These are phyloP conservation scores for Eupristina koningsbergeri DNA, from an alignment of 1,140 invertebrate species.

Conservation along the genomic window DNA sequence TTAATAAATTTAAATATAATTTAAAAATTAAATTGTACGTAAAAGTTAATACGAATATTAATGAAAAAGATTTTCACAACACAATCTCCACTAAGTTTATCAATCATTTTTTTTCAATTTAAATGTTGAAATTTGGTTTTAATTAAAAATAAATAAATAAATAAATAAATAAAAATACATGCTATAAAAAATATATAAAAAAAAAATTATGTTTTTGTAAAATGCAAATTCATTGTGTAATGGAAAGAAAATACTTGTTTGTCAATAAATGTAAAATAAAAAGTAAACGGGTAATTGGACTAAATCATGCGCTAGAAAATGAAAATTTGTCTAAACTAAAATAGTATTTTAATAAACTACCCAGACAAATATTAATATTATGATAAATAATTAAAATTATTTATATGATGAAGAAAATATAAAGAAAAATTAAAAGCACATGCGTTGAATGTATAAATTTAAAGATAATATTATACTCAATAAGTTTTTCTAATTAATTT, in stretches of 20 bases:
- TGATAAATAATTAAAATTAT: not conserved
- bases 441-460: slow-evolving; percentile 3
- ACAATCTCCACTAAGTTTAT: not conserved
- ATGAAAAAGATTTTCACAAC: not conserved
- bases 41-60: not conserved
- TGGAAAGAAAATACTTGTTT: slow-evolving; percentile 10
- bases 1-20: too few relatives aligned
- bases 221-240: slow-evolving; percentile 1
- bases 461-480: not conserved
- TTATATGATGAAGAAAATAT: not conserved
- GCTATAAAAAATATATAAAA: slow-evolving; percentile 8
- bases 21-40: too few relatives aligned
- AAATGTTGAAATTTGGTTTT: not conserved
- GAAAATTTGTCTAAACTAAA: not conserved
- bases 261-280: slow-evolving; percentile 18
- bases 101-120: not conserved
- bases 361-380: not conserved
- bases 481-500: not conserved
- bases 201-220: not conserved
- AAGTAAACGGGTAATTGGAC: not conserved
- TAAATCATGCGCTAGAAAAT: slow-evolving; percentile 2
- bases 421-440: slow-evolving; percentile 22
- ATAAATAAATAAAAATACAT: too few relatives aligned
- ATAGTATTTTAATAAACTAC: not conserved
- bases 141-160: too few relatives aligned